Evolutionary conservation across 2,888 invertebrate species (phyloP).

Genomic region (Chrysotoxum bicinctum): DNA sequence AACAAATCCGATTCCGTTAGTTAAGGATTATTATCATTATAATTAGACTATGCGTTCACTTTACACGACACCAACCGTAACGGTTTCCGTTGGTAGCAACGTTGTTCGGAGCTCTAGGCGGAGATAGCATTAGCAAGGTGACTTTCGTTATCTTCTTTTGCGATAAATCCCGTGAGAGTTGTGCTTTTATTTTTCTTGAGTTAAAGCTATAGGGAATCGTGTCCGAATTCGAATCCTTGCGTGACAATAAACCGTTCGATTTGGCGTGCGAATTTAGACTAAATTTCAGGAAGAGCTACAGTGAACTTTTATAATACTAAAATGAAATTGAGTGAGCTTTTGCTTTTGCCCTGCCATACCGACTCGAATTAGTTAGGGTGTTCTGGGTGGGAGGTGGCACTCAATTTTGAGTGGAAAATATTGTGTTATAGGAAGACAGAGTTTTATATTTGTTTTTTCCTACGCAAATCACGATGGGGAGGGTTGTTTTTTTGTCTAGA

Average conservation of each 20-base stretch:
- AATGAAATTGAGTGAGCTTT: slow-evolving; percentile 57
- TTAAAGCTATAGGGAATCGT: neutral
- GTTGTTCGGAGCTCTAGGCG: neutral
- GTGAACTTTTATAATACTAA: slow-evolving; percentile 67
- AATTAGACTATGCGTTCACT: neutral
- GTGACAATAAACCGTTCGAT: slow-evolving; percentile 41
- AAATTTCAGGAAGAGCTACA: slow-evolving; percentile 40
- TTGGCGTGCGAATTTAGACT: slow-evolving; percentile 59
- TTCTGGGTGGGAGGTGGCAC: neutral
- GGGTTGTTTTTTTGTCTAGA: slow-evolving; percentile 51
- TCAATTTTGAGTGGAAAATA: slow-evolving; percentile 45
- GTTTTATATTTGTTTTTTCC: too few relatives aligned
- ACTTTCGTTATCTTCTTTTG: neutral
- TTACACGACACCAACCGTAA: neutral
- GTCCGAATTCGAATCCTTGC: neutral
- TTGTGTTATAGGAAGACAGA: neutral
- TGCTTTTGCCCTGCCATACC: slow-evolving; percentile 28
- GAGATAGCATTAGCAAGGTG: neutral
- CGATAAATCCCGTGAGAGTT: slow-evolving; percentile 25
- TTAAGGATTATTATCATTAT: slow-evolving; percentile 9
- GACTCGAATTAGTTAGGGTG: neutral
- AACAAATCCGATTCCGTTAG: slow-evolving; percentile 15
- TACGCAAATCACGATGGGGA: slow-evolving; percentile 8
- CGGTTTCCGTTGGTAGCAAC: slow-evolving; percentile 13
- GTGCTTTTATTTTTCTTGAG: slow-evolving; percentile 18